Evolutionary conservation across 2,797 vertebrate genomes (phyloP).

Genomic region (Anguilla pacifica): DNA sequence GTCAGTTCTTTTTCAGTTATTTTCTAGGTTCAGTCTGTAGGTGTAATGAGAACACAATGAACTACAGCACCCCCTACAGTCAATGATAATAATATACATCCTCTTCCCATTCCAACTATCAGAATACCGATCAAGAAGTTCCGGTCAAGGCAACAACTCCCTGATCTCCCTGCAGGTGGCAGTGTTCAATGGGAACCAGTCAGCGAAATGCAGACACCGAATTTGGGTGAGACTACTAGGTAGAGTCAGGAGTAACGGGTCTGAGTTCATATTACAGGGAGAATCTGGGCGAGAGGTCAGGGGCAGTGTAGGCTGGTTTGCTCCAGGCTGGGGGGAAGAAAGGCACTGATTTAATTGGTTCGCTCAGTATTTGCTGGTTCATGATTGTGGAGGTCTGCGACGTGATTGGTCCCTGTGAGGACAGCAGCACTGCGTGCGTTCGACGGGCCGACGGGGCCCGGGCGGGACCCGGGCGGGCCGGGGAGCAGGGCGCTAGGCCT

Average conservation of each 20-base stretch:
- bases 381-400: conserved; percentile 23
- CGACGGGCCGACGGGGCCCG: conserved; percentile 24
- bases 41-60: conserved; percentile 12
- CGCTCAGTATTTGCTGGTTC: background rate
- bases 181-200: conserved; percentile 20
- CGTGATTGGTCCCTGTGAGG: conserved; percentile 33
- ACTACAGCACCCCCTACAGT: background rate
- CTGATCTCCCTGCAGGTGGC: background rate
- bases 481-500: conserved; percentile 75
- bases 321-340: conserved; percentile 27
- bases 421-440: background rate
- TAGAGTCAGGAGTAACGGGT: background rate
- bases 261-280: background rate
- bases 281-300: conserved; percentile 11
- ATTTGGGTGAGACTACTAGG: conserved; percentile 7
- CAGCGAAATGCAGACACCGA: conserved; percentile 22
- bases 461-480: conserved; percentile 33
- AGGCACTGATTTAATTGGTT: conserved; percentile 57
- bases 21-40: conserved; percentile 27
- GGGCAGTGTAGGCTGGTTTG: background rate
- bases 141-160: background rate
- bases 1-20: conserved; percentile 19
- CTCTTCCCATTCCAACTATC: conserved; percentile 1
- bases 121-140: background rate
- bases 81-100: background rate